Evolutionary conservation across 2,888 invertebrate genomes (phyloP).

Genomic region (Netelia fuscicornis): DNA sequence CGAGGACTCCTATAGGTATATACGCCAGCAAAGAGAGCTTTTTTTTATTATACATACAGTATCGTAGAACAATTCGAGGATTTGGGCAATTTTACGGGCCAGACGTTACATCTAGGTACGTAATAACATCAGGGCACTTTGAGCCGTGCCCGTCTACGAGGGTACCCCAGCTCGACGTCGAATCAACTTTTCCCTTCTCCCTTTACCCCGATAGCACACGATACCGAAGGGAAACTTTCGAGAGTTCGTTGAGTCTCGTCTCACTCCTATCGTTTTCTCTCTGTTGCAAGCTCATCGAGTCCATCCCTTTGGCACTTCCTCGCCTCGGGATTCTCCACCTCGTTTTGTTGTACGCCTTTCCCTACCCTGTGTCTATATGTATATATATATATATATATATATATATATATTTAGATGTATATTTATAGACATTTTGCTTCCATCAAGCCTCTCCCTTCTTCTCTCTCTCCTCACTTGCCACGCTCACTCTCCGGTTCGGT

Average conservation of each 20-base stretch:
- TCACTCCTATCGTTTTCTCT: constrained; percentile 29
- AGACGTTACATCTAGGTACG: constrained; percentile 47
- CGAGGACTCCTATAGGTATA: no score
- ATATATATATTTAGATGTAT: neutral
- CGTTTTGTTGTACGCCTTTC: constrained; percentile 20
- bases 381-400: no score
- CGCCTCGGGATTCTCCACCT: constrained; percentile 15
- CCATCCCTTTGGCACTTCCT: neutral
- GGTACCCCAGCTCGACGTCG: constrained; percentile 47
- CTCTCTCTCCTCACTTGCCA: neutral
- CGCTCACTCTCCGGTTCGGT: neutral
- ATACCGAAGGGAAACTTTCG: constrained; percentile 58
- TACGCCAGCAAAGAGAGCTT: no score
- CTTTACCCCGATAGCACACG: constrained; percentile 47
- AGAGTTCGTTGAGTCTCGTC: constrained; percentile 58
- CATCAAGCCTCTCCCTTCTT: constrained; percentile 27
- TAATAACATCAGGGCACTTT: constrained; percentile 62
- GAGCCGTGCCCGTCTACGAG: constrained; percentile 52
- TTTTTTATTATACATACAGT: no score
- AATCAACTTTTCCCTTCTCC: constrained; percentile 22
- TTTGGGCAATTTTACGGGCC: constrained; percentile 31
- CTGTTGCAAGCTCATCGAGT: constrained; percentile 36
- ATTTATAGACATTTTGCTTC: constrained; percentile 24
- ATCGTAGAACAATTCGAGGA: no score
- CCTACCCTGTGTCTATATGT: neutral